Evolutionary conservation across 1,140 invertebrate species (phyloP).

Genomic region (Proctacanthus coquilletti): DNA sequence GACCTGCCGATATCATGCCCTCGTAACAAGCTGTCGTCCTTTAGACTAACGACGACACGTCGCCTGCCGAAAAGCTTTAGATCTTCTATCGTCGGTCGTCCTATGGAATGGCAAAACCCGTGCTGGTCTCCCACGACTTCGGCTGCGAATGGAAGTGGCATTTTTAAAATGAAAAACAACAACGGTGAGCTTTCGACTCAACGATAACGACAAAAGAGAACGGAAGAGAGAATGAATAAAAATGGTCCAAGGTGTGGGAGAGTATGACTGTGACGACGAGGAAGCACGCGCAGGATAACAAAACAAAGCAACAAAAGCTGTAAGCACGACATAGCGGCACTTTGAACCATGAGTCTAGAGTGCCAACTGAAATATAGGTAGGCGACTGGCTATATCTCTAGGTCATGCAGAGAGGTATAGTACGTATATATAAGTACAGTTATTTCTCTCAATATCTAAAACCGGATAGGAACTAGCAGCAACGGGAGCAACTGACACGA

Average conservation of each 20-base stretch:
- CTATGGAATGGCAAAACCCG: too few relatives aligned
- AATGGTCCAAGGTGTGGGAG: too few relatives aligned
- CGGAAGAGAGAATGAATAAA: conserved; percentile 4
- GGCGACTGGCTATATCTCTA: too few relatives aligned
- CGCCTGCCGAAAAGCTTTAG: neutral
- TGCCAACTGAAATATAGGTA: conserved; percentile 2
- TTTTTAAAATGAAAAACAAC: too few relatives aligned
- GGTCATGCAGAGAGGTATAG: too few relatives aligned
- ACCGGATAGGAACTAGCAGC: neutral
- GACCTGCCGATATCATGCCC: neutral
- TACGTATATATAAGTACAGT: neutral
- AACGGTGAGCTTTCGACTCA: too few relatives aligned
- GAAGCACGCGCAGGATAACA: conserved; percentile 9
- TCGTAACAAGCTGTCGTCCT: neutral
- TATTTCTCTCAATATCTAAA: neutral
- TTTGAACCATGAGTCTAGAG: conserved; percentile 6
- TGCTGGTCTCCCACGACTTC: too few relatives aligned
- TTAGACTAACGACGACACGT: neutral
- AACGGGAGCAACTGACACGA: conserved; percentile 1
- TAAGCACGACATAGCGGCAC: conserved; percentile 2
- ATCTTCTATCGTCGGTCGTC: too few relatives aligned
- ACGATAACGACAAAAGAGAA: too few relatives aligned
- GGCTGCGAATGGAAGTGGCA: too few relatives aligned
- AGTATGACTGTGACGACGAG: conserved; percentile 15
- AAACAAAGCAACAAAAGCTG: conserved; percentile 8